These are phyloP conservation scores for Rhinatrema bivittatum DNA, from an alignment of 2,797 vertebrate species.

Conservation along the genomic window DNA sequence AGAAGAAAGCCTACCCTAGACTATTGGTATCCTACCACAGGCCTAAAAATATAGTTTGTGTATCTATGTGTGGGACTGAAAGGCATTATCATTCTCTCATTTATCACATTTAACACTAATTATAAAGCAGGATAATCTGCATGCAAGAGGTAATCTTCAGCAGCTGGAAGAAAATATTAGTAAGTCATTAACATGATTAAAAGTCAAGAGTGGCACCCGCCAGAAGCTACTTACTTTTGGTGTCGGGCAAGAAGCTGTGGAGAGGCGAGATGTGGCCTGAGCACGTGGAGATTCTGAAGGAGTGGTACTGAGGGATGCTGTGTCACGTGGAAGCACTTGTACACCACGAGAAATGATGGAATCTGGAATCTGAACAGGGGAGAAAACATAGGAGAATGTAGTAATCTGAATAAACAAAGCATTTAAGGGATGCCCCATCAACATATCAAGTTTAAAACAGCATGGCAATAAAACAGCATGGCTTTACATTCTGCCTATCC, in stretches of 20 bases:
- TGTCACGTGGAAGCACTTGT: slow-evolving; percentile 95
- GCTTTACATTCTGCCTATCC: neutral
- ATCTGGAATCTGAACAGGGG: slow-evolving; percentile 84
- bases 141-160: slow-evolving; percentile 41
- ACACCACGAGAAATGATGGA: slow-evolving; percentile 96
- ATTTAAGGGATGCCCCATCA: slow-evolving; percentile 4
- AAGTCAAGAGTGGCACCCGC: slow-evolving; percentile 6
- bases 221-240: slow-evolving; percentile 83
- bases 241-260: slow-evolving; percentile 96
- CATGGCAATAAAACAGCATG: neutral
- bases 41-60: slow-evolving; percentile 17
- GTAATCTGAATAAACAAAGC: slow-evolving; percentile 1
- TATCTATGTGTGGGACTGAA: slow-evolving; percentile 8
- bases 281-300: slow-evolving; percentile 96
- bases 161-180: slow-evolving; percentile 24
- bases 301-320: slow-evolving; percentile 94
- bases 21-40: slow-evolving; percentile 14
- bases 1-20: slow-evolving; percentile 11
- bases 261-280: slow-evolving; percentile 96
- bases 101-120: slow-evolving; percentile 2
- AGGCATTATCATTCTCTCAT: slow-evolving; percentile 13
- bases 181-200: slow-evolving; percentile 13
- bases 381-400: slow-evolving; percentile 8
- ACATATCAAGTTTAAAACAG: slow-evolving; percentile 1
- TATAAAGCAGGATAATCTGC: too few species aligned